Base-by-base conservation (phyloP, 2,888 invertebrate species). In the Ochlodes sylvanus region DNA sequence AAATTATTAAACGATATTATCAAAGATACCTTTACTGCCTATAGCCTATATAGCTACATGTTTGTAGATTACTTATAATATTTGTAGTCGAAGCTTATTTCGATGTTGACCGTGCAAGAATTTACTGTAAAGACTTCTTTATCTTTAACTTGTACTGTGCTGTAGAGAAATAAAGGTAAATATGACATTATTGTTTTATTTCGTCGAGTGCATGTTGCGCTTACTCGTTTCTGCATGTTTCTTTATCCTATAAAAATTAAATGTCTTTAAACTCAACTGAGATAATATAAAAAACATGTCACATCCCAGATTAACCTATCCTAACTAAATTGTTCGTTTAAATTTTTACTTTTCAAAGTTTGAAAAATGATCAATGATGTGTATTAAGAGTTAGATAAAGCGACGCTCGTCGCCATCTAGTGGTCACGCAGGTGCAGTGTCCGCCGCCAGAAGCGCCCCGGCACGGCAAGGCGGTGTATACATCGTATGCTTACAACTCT, bases 401-500 rank as follows among this genome's bases (percentile, higher is more conserved):
- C 90, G 89, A 89, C 87, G 70, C 76, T 81, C 89, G 91, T 91
- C 92, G 92, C 89, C 88, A 87, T 88, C 86, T 91, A 95, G 96
- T 96, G 95, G 97, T 97, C 83, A 96, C 97, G 92, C 98, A 99
- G 79, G 98, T 99, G 77, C 97, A 98, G 92, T 99, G 99, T 86
- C 96, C 97, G 44, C 95, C 97, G 54, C 98, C 99, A 0, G 97
- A 98, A 77, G 97, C 98, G 81, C 99, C 99, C 0, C 95, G 96
- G 60, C 97, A 98, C 86, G 99, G 99, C 56, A 97, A 97, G 80
- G 98, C 98, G 67, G 96, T 98, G 74, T 99, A 97, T 89, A 97
- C 97, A 0, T 98, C 98, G 52, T 96, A 97, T 82, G 97, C 98
- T 1, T 99, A 98, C 94, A 98, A 99, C 86, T 98, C 99, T 0